A percentile compares a stretch with the other conserved stretches of the same genome.
phyloP scores from a whole-genome alignment of 1,140 invertebrate genomes.

The Ostrea edulis region DNA sequence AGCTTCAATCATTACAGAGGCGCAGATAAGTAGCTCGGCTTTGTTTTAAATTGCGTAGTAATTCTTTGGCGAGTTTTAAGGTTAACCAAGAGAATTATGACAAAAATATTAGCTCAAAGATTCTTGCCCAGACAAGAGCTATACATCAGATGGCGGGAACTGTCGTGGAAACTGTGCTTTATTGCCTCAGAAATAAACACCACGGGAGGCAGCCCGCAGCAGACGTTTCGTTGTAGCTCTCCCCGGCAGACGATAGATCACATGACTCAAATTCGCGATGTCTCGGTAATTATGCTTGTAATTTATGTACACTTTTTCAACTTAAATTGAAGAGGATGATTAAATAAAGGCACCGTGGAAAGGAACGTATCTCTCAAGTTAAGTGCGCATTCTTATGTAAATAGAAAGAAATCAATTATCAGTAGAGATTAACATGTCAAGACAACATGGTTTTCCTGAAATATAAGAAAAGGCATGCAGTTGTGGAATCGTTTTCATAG shows the following conservation, averaged over 20 bases:
- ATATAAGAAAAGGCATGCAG: background rate
- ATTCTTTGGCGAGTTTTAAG: background rate
- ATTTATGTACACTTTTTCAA: constrained; percentile 26
- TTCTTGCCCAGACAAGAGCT: constrained; percentile 14
- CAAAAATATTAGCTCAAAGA: constrained; percentile 24
- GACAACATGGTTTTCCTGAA: background rate
- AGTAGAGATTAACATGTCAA: background rate
- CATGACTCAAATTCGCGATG: constrained; percentile 20
- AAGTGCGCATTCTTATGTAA: background rate
- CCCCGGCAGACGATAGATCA: constrained; percentile 22
- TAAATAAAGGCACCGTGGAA: constrained; percentile 17
- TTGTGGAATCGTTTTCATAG: background rate
- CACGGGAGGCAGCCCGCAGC: background rate
- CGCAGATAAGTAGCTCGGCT: background rate
- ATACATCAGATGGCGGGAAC: constrained; percentile 30
- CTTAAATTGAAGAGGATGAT: background rate
- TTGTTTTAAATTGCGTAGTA: background rate
- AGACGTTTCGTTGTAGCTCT: constrained; percentile 23
- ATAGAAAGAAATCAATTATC: background rate
- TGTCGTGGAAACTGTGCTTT: constrained; percentile 24
- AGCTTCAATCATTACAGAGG: no score
- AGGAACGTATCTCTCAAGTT: background rate
- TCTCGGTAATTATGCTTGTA: constrained; percentile 22
- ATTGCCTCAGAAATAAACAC: constrained; percentile 38
- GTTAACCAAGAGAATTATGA: constrained; percentile 35